A percentile compares a stretch with the other conserved stretches of the same genome.
These are phyloP conservation scores for Anguilla pacifica DNA, from an alignment of 2,797 vertebrate genomes.

Conservation along the genomic window DNA sequence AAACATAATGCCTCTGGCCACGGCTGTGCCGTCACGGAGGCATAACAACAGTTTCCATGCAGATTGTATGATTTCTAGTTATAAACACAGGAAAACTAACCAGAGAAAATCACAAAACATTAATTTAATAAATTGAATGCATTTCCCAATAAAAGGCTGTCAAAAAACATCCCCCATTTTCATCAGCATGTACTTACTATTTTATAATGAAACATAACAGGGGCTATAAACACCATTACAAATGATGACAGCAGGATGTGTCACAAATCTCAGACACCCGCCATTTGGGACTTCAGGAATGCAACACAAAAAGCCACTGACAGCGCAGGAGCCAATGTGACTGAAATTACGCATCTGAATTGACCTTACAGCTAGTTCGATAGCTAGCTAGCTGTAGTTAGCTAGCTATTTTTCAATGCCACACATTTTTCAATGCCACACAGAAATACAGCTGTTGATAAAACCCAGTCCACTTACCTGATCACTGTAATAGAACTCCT, in stretches of 20 bases:
- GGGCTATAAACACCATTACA: not conserved
- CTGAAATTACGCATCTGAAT: too few relatives aligned
- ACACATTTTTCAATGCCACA: not conserved
- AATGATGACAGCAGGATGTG: not conserved
- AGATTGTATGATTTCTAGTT: too few relatives aligned
- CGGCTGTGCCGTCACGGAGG: too few relatives aligned
- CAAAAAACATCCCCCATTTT: not conserved
- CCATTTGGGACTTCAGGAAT: too few relatives aligned
- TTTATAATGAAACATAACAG: not conserved
- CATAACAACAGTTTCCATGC: not conserved
- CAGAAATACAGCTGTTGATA: not conserved
- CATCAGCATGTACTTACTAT: not conserved
- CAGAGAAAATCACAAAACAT: too few relatives aligned
- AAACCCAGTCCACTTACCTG: constrained; percentile 62
- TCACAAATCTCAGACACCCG: not conserved
- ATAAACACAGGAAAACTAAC: not conserved
- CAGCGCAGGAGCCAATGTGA: too few relatives aligned
- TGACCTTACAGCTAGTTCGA: too few relatives aligned
- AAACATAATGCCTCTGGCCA: too few relatives aligned
- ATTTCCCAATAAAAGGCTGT: not conserved
- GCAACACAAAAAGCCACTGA: too few relatives aligned
- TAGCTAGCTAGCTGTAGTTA: too few relatives aligned
- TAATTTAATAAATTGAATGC: not conserved
- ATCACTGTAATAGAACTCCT: constrained; percentile 89
- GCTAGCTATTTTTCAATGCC: too few relatives aligned